Evolutionary conservation across 2,113 vertebrate genomes (phyloP).

Genomic region (Brevimyrus niger): DNA sequence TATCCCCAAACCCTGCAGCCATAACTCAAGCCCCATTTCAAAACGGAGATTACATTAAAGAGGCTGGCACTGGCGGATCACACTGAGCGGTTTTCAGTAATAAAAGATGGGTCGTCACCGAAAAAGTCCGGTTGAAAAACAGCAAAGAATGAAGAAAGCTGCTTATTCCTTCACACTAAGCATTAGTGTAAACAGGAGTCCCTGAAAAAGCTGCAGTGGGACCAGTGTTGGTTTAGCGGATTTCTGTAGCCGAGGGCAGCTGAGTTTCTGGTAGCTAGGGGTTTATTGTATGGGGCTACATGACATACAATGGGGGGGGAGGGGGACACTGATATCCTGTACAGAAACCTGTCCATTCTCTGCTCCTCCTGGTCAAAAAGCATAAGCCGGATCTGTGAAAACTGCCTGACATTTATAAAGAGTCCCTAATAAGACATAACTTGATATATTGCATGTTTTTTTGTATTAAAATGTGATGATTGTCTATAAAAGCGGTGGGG

Average conservation of each 20-base stretch:
- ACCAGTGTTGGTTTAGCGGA: neutral
- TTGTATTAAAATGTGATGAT: neutral
- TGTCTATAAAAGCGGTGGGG: neutral
- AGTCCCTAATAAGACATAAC: neutral
- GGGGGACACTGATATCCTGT: neutral
- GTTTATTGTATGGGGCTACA: neutral
- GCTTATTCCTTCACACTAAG: neutral
- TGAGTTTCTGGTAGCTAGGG: neutral
- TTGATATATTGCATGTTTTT: neutral
- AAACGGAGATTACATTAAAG: neutral
- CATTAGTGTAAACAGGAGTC: neutral
- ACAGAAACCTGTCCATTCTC: neutral
- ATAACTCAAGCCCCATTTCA: neutral
- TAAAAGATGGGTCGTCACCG: neutral
- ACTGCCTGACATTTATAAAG: neutral
- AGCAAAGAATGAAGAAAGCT: neutral
- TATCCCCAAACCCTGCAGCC: neutral
- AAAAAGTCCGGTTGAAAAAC: neutral
- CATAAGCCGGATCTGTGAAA: neutral
- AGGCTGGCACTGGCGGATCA: neutral
- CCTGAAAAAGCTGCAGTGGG: neutral
- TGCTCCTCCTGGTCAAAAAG: neutral
- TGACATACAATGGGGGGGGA: neutral
- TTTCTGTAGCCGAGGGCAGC: neutral
- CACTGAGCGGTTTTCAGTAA: neutral